Evolutionary conservation across 2,113 vertebrate species (phyloP).

Genomic region (Nothocercus nigrocapillus): DNA sequence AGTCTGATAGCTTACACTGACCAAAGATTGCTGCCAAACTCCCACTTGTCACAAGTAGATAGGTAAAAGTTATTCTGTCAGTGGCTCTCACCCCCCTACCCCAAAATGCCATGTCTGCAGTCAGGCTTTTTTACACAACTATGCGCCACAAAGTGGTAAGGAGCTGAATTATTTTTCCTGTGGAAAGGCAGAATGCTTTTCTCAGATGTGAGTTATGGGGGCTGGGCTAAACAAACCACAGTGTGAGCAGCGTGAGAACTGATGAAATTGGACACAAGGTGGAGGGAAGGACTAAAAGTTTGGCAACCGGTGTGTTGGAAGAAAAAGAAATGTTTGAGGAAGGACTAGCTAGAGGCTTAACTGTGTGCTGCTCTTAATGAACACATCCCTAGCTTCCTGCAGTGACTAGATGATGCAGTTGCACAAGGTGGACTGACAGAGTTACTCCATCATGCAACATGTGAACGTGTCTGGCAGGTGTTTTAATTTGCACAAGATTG

Average conservation of each 20-base stretch:
- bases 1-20: neutral
- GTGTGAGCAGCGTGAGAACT: neutral
- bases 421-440: neutral
- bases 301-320: neutral
- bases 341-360: neutral
- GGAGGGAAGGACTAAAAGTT: neutral
- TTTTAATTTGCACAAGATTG: neutral
- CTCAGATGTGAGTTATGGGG: neutral
- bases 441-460: neutral
- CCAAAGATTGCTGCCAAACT: neutral
- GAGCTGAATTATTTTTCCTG: neutral
- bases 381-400: neutral
- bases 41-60: neutral
- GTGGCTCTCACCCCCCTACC: neutral
- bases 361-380: neutral
- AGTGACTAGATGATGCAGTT: fast-evolving
- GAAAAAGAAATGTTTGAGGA: neutral
- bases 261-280: neutral
- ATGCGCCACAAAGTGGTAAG: neutral
- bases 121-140: neutral
- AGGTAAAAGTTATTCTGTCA: neutral
- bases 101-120: too few species aligned
- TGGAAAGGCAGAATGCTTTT: neutral
- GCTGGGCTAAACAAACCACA: neutral
- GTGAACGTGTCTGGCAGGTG: neutral